phyloP scores from a whole-genome alignment of 1,140 invertebrate genomes.

The Lysiphlebus fabarum region DNA sequence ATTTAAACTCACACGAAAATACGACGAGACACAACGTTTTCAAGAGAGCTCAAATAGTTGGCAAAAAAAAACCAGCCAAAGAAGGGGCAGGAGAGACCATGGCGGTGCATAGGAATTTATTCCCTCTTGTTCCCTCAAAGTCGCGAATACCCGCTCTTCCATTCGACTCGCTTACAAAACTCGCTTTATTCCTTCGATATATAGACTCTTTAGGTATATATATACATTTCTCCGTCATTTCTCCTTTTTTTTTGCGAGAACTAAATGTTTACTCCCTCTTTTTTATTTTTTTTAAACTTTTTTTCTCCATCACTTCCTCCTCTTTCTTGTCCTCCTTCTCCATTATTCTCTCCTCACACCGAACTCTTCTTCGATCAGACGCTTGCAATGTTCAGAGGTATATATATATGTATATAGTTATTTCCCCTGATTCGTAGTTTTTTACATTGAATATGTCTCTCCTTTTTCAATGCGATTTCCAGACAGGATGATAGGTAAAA shows the following conservation, averaged over 20 bases:
- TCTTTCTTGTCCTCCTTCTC: background rate
- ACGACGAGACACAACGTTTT: slow-evolving; percentile 17
- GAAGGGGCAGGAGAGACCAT: slow-evolving; percentile 1
- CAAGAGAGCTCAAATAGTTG: slow-evolving; percentile 18
- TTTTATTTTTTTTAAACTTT: background rate
- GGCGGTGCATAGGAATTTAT: slow-evolving; percentile 39
- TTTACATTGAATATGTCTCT: no score
- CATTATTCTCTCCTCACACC: background rate
- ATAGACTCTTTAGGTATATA: background rate
- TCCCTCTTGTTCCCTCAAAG: slow-evolving; percentile 10
- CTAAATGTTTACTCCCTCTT: background rate
- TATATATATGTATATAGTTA: no score
- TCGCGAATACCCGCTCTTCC: slow-evolving; percentile 34
- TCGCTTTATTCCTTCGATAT: background rate
- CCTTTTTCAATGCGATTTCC: no score
- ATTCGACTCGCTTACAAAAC: slow-evolving; percentile 11
- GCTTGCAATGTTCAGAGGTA: no score
- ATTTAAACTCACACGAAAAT: background rate
- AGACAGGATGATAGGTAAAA: no score
- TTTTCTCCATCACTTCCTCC: slow-evolving; percentile 5
- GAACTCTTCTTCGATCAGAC: background rate
- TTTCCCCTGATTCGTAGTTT: no score
- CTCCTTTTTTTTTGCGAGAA: slow-evolving; percentile 13
- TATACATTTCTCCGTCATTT: slow-evolving; percentile 8
- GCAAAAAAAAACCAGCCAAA: slow-evolving; percentile 17